Conservation (phyloP, 2,113 vertebrate genomes). For the Pteruthius melanotis region DNA sequence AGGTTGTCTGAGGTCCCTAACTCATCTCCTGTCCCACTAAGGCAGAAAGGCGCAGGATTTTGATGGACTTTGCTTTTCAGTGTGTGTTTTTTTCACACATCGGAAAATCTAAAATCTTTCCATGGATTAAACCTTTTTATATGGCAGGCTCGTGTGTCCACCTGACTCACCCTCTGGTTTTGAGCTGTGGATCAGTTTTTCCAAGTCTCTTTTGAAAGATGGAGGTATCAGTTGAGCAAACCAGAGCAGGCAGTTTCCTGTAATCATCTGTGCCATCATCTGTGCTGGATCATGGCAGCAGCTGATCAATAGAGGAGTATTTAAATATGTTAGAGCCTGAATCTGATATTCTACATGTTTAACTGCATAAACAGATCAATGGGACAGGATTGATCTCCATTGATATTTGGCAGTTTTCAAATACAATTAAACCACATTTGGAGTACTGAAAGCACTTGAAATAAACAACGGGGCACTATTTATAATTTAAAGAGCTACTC, state of each 20-base stretch:
- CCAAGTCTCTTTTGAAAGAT: constrained; percentile 10
- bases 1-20: background rate
- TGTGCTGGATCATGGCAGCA: constrained; percentile 77
- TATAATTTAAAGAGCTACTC: constrained; percentile 66
- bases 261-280: constrained; percentile 79
- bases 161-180: background rate
- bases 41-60: background rate
- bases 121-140: background rate
- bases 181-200: background rate
- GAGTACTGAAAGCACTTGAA: constrained; percentile 68
- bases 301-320: constrained; percentile 85
- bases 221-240: constrained; percentile 49
- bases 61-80: background rate
- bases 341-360: constrained; percentile 83
- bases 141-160: background rate
- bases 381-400: constrained; percentile 74
- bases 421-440: constrained; percentile 82
- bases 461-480: constrained; percentile 68
- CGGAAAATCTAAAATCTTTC: background rate
- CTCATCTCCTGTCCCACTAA: background rate
- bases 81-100: background rate
- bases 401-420: constrained; percentile 83
- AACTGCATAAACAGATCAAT: constrained; percentile 84
- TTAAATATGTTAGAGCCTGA: constrained; percentile 84
- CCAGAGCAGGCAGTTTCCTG: constrained; percentile 73